Conservation (phyloP, 2,888 invertebrate genomes). For the Megaustenia siamemsis region DNA sequence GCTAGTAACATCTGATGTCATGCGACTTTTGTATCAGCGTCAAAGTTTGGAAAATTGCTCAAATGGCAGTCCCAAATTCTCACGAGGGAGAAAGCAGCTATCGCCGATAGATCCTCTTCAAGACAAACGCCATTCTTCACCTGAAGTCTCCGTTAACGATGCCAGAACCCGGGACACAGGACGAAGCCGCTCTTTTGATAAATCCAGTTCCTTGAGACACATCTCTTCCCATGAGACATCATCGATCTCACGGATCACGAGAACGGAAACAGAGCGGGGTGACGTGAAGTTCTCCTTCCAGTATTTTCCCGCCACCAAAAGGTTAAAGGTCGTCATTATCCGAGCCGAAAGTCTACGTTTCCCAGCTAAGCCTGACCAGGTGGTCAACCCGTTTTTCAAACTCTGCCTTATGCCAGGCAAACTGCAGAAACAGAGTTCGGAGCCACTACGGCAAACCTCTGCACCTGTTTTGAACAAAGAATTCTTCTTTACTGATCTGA, state of each 20-base stretch:
- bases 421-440: slow-evolving; percentile 77
- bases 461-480: slow-evolving; percentile 80
- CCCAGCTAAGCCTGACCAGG: slow-evolving; percentile 75
- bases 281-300: slow-evolving; percentile 79
- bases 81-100: slow-evolving; percentile 59
- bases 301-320: slow-evolving; percentile 79
- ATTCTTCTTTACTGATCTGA: slow-evolving; percentile 80
- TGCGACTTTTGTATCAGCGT: slow-evolving; percentile 52
- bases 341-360: slow-evolving; percentile 76
- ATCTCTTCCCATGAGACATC: slow-evolving; percentile 19
- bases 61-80: slow-evolving; percentile 45
- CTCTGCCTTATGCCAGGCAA: slow-evolving; percentile 80
- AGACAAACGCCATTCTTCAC: slow-evolving; percentile 68
- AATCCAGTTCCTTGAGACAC: slow-evolving; percentile 20
- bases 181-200: slow-evolving; percentile 44
- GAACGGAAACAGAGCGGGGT: slow-evolving; percentile 66
- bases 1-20: slow-evolving; percentile 58
- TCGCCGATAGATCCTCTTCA: slow-evolving; percentile 52
- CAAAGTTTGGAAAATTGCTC: slow-evolving; percentile 43
- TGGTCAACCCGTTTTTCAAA: slow-evolving; percentile 57
- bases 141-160: slow-evolving; percentile 58
- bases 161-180: slow-evolving; percentile 57
- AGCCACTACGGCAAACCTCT: slow-evolving; percentile 77
- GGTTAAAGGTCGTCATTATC: slow-evolving; percentile 77
- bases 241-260: slow-evolving; percentile 25